Conservation (phyloP, 2,888 invertebrate species). For the Diogma glabrata region DNA sequence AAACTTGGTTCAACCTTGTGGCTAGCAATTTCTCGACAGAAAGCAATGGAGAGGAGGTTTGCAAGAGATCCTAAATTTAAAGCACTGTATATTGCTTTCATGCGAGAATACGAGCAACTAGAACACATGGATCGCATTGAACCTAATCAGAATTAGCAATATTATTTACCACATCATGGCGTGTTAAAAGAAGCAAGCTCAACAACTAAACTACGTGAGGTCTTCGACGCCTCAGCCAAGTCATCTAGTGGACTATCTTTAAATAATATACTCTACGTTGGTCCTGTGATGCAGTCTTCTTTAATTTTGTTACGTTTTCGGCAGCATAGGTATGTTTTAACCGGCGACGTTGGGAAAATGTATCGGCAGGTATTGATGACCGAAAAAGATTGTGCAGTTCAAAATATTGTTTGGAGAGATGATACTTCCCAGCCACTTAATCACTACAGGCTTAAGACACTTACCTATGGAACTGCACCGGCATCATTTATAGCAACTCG, state of each 20-base stretch:
- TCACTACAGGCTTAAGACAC: background rate
- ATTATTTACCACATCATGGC: background rate
- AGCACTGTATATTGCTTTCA: background rate
- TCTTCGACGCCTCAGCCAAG: background rate
- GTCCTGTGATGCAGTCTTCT: background rate
- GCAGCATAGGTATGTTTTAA: background rate
- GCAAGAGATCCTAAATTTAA: background rate
- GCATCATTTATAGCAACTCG: background rate
- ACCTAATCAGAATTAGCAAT: too few species aligned
- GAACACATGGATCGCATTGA: too few species aligned
- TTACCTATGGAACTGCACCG: background rate
- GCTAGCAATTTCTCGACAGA: background rate
- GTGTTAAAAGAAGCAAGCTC: background rate
- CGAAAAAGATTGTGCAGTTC: background rate
- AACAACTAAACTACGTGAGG: background rate
- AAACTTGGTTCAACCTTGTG: background rate
- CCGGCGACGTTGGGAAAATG: too few species aligned
- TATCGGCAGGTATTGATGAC: too few species aligned
- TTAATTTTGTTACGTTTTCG: background rate
- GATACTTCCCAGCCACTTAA: too few species aligned
- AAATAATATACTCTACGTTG: background rate
- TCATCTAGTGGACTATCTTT: background rate
- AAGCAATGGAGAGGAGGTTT: background rate
- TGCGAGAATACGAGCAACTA: background rate
- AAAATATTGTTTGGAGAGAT: constrained; percentile 3